Evolutionary conservation across 2,888 invertebrate species (phyloP), one percentile per base, ranked within the genome.

Genomic region (Poecilus cupreus): DNA sequence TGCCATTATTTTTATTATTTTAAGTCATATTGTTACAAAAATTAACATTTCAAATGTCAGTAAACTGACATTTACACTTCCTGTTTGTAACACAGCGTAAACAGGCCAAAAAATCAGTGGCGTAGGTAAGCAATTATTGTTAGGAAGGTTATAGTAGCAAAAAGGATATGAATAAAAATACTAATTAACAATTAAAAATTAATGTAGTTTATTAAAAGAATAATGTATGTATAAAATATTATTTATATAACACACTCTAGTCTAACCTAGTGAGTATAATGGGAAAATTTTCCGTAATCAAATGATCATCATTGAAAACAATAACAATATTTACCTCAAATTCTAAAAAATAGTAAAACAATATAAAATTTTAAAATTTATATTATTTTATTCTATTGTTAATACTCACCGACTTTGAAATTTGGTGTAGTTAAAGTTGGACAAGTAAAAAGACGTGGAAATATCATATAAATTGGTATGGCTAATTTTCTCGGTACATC

Each of bases 231-330:
- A 72, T 72, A 46, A 16, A 24, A 37, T 22, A 37, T 26, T 77
- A 22, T 26, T 24, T 43, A 13, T 20, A 39, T 51, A 46, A 39
- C 26, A 6, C 16, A 60, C 57, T 8, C 88, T 87, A 91, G 84
- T 91, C 89, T n/a, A n/a, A n/a, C 86, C 92, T 89, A 68, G 90
- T 90, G 82, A 93, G 86, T 81, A 91, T 89, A 75, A 97, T 94
- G 5, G 97, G 97, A 88, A 98, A 98, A 88, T 98, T 98, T 90
- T 98, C 98, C 1, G 97, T 97, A 43, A 98, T 96, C 81, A 97
- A 91, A 88, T 97, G 96, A 87, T 98, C 97, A 87, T 98, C 96
- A 87, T 96, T 95, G 87, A 98, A 98, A 83, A 98, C 94, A 37
- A 98, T 93, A 0, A 98, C 96, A 72, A 98, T 92, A 89, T 98